Conservation (phyloP, 2,888 invertebrate species). For the Drosophila buzzatii region DNA sequence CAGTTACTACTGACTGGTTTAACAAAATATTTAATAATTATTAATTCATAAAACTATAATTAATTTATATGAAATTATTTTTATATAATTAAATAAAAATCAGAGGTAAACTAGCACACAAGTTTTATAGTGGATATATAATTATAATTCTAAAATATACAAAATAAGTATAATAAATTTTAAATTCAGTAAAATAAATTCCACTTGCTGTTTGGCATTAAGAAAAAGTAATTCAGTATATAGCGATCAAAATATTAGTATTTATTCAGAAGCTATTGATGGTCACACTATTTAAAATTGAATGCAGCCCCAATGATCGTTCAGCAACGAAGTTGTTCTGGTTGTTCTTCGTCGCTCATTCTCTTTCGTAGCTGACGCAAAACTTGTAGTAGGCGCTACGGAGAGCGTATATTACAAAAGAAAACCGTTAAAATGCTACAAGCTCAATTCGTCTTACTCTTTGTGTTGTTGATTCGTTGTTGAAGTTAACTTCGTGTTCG, state of each 20-base stretch:
- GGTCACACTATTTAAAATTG: constrained; percentile 40
- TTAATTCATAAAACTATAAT: no score
- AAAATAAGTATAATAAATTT: no score
- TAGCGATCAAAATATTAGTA: background rate
- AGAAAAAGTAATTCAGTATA: background rate
- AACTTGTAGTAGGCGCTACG: background rate
- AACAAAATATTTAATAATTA: no score
- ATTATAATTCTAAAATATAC: background rate
- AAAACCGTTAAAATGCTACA: constrained; percentile 51
- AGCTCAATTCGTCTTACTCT: constrained; percentile 24
- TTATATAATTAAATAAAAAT: no score
- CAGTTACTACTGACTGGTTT: no score
- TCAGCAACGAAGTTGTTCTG: constrained; percentile 9
- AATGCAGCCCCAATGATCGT: constrained; percentile 49
- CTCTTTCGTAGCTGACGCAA: constrained; percentile 4
- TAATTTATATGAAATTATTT: no score
- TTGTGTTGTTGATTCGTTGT: constrained; percentile 35
- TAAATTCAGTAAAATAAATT: background rate
- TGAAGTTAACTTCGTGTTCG: constrained; percentile 22
- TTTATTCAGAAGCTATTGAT: background rate
- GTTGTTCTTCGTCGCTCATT: constrained; percentile 1
- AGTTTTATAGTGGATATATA: background rate
- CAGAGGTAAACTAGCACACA: no score
- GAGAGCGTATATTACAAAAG: constrained; percentile 22
- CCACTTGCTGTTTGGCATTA: background rate